phyloP scores from a whole-genome alignment of 2,113 vertebrate genomes.

The Tor tambroides region DNA sequence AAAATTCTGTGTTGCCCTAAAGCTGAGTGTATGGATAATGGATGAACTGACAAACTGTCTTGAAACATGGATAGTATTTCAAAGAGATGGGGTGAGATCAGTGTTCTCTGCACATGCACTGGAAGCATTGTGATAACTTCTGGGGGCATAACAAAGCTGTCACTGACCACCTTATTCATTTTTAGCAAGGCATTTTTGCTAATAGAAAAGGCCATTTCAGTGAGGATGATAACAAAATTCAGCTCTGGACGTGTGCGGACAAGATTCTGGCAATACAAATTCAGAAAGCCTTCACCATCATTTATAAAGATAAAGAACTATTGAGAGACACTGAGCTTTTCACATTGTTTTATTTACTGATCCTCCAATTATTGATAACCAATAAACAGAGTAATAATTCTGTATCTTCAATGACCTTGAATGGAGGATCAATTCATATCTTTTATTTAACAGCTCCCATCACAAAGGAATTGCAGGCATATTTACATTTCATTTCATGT shows the following conservation, averaged over 20 bases:
- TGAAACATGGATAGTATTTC: constrained; percentile 17
- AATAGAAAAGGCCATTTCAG: not conserved
- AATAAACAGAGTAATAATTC: not conserved
- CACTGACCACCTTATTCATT: not conserved
- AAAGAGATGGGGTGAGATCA: constrained; percentile 7
- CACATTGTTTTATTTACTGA: not conserved
- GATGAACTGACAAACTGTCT: constrained; percentile 31
- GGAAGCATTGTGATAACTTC: not conserved
- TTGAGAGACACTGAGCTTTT: not conserved
- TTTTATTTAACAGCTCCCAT: not conserved
- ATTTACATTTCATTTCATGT: not conserved
- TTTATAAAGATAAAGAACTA: not conserved
- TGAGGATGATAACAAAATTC: not conserved
- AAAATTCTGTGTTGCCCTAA: not conserved
- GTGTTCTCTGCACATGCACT: not conserved
- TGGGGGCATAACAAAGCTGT: not conserved
- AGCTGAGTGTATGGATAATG: not conserved
- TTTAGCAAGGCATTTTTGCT: not conserved
- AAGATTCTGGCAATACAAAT: not conserved
- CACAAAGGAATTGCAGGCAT: not conserved
- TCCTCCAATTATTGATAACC: not conserved
- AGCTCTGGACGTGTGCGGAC: not conserved
- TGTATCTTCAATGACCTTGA: not conserved
- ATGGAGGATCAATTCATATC: not conserved
- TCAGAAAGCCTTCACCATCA: not conserved